A percentile compares a stretch with the other conserved stretches of the same genome.
Conservation (phyloP, 1,140 invertebrate species). For the Trichomalopsis sarcophagae region DNA sequence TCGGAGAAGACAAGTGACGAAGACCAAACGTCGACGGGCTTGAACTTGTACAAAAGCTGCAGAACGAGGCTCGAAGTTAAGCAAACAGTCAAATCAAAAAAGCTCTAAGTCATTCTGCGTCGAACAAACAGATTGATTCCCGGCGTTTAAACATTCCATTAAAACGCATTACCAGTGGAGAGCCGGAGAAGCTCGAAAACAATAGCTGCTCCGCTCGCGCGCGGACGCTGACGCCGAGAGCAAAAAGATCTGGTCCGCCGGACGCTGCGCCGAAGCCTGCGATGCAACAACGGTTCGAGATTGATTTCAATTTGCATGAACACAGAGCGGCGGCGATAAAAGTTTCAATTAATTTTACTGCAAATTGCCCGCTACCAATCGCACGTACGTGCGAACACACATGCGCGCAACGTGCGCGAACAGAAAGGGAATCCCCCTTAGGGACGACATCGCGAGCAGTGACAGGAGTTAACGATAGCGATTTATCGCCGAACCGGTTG, state of each 20-base stretch:
- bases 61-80: neutral
- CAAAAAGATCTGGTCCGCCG: neutral
- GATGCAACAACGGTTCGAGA: neutral
- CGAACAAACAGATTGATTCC: slow-evolving; percentile 12
- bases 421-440: slow-evolving; percentile 46
- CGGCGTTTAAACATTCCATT: slow-evolving; percentile 31
- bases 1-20: too few relatives aligned
- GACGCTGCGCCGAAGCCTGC: neutral
- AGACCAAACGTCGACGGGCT: too few relatives aligned
- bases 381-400: slow-evolving; percentile 9
- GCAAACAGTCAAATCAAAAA: neutral
- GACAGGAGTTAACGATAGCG: slow-evolving; percentile 60
- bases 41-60: too few relatives aligned
- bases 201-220: neutral
- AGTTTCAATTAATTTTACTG: slow-evolving; percentile 65
- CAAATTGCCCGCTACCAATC: slow-evolving; percentile 58
- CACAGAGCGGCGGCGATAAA: slow-evolving; percentile 54
- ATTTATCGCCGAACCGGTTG: slow-evolving; percentile 62
- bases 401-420: too few relatives aligned
- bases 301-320: slow-evolving; percentile 46
- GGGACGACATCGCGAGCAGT: slow-evolving; percentile 53
- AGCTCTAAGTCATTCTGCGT: neutral
- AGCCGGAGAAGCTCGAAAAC: neutral
- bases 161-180: slow-evolving; percentile 7
- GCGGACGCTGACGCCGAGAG: neutral